A percentile compares a stretch with the other conserved stretches of the same genome.
These are phyloP conservation scores for Chaenogobius annularis DNA, from an alignment of 2,113 vertebrate species.

Conservation along the genomic window DNA sequence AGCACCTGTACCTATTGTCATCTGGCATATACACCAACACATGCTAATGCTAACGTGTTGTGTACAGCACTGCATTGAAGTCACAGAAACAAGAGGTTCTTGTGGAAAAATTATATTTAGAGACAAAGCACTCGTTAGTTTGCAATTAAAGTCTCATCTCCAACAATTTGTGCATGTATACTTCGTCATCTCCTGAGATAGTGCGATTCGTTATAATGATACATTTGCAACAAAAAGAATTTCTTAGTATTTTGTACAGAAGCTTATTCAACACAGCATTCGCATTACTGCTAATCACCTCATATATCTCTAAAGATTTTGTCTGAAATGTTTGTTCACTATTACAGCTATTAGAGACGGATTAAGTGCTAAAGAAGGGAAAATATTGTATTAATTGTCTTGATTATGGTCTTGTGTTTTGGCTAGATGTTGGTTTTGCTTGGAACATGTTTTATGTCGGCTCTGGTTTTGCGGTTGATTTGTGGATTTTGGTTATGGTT, in stretches of 20 bases:
- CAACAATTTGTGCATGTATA: constrained; percentile 47
- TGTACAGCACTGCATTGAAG: constrained; percentile 10
- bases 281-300: constrained; percentile 63
- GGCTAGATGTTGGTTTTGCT: not conserved
- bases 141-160: constrained; percentile 63
- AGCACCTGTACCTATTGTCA: constrained; percentile 65
- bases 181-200: constrained; percentile 49
- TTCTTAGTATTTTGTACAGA: constrained; percentile 30
- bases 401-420: not conserved
- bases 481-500: not conserved
- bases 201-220: constrained; percentile 47
- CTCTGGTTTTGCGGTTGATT: not conserved
- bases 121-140: constrained; percentile 54
- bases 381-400: not conserved
- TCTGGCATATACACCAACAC: constrained; percentile 18
- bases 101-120: constrained; percentile 12
- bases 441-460: not conserved
- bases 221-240: constrained; percentile 50
- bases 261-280: constrained; percentile 36
- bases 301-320: constrained; percentile 42
- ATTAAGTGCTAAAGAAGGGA: not conserved
- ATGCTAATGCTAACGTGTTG: constrained; percentile 28
- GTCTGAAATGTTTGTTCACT: constrained; percentile 35
- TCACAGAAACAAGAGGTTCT: constrained; percentile 11
- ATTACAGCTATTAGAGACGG: constrained; percentile 10